These are phyloP conservation scores for Glandiceps talaboti DNA, from an alignment of 53 echinoderm and acorn worm genomes.

Conservation along the genomic window DNA sequence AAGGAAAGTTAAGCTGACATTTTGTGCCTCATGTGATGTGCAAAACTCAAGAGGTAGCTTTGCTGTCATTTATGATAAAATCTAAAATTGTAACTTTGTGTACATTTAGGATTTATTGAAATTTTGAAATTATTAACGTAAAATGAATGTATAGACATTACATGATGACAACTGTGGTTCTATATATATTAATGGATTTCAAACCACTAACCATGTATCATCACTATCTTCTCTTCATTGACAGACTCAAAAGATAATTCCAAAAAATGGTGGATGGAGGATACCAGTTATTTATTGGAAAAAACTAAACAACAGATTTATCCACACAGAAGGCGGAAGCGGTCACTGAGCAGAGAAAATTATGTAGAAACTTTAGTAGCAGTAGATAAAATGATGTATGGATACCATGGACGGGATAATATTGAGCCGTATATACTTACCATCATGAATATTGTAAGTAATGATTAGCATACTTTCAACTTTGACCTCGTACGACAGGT, in stretches of 20 bases:
- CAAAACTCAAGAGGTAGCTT: too few relatives aligned
- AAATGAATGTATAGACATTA: too few relatives aligned
- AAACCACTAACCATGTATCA: too few relatives aligned
- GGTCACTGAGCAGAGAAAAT: conserved; percentile 56
- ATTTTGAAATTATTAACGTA: too few relatives aligned
- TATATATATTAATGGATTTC: too few relatives aligned
- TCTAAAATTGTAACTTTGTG: too few relatives aligned
- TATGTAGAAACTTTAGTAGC: conserved; percentile 86
- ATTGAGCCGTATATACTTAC: conserved; percentile 90
- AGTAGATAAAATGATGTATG: conserved; percentile 87
- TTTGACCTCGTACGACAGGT: background rate
- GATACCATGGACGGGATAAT: conserved; percentile 50
- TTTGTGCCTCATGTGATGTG: too few relatives aligned
- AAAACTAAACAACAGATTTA: conserved; percentile 10
- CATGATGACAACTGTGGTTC: too few relatives aligned
- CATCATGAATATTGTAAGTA: conserved; percentile 98
- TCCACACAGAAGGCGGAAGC: conserved; percentile 3
- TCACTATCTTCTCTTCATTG: too few relatives aligned
- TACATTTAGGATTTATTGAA: too few relatives aligned
- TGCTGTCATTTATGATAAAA: too few relatives aligned
- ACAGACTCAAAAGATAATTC: background rate
- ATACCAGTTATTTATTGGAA: background rate
- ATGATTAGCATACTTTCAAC: background rate
- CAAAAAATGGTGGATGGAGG: background rate
- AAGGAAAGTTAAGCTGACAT: too few relatives aligned